A percentile compares a stretch with the other conserved stretches of the same genome.
Conservation (phyloP, 2,888 invertebrate species). For the Salticus scenicus region DNA sequence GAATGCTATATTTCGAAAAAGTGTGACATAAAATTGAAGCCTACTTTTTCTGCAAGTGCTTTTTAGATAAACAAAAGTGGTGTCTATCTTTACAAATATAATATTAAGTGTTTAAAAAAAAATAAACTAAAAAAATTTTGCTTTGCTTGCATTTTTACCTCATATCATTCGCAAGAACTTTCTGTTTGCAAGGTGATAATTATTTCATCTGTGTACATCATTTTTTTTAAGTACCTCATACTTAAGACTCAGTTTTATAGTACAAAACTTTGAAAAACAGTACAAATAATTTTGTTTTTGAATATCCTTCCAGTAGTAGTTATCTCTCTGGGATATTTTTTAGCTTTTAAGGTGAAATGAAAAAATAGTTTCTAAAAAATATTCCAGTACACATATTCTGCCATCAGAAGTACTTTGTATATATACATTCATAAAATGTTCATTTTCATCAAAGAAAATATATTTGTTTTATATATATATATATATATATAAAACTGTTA, state of each 20-base stretch:
- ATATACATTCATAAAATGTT: background rate
- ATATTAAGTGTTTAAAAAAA: background rate
- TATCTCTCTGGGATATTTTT: background rate
- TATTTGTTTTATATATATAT: too few relatives aligned
- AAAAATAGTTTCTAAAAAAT: background rate
- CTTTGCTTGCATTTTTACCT: background rate
- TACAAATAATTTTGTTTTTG: constrained; percentile 38
- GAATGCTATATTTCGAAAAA: background rate
- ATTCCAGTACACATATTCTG: background rate
- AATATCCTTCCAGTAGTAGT: background rate
- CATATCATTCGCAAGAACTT: background rate
- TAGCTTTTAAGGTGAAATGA: background rate
- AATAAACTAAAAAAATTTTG: background rate
- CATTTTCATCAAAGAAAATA: background rate
- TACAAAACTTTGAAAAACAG: constrained; percentile 51
- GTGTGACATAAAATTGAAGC: background rate
- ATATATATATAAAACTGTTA: background rate
- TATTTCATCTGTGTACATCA: constrained; percentile 21
- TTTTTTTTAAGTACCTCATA: constrained; percentile 50
- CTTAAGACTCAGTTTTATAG: constrained; percentile 61
- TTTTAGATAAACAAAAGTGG: background rate
- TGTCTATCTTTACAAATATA: background rate
- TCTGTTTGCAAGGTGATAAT: background rate
- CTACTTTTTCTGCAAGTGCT: background rate
- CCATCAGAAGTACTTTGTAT: background rate